Evolutionary conservation across 2,888 invertebrate genomes (phyloP).

Genomic region (Erebia aethiops): DNA sequence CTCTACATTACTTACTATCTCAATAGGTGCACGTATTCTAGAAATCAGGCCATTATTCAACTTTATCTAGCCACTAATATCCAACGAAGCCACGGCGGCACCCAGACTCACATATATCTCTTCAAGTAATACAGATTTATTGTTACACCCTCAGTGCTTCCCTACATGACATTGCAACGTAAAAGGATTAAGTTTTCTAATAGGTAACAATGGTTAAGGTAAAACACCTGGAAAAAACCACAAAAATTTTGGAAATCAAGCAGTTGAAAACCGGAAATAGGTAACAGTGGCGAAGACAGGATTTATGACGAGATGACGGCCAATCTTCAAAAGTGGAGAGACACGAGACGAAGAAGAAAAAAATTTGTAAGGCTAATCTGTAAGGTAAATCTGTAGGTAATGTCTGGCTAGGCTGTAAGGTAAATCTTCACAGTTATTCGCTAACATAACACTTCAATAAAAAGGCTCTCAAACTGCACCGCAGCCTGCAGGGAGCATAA

Average conservation of each 20-base stretch:
- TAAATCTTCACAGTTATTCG: neutral
- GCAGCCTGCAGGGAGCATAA: constrained; percentile 25
- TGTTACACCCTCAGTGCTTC: constrained; percentile 30
- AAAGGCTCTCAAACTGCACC: constrained; percentile 27
- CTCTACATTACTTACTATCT: neutral
- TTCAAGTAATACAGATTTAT: constrained; percentile 36
- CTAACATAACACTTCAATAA: neutral
- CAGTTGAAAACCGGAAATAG: no score
- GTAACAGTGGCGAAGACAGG: no score
- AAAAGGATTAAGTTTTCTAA: constrained; percentile 33
- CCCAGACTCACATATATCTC: constrained; percentile 30
- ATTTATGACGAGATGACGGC: no score
- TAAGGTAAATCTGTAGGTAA: no score
- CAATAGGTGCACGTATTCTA: constrained; percentile 8
- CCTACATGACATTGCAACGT: constrained; percentile 28
- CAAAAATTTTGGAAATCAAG: neutral
- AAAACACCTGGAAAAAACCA: neutral
- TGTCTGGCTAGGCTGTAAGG: no score
- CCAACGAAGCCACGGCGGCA: constrained; percentile 13
- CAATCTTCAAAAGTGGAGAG: no score
- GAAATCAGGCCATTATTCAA: constrained; percentile 22
- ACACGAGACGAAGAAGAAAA: no score
- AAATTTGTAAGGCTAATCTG: no score
- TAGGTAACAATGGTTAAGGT: neutral
- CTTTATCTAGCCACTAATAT: constrained; percentile 26